Evolutionary conservation across 2,888 invertebrate genomes (phyloP), one percentile per base, ranked within the genome.

Genomic region (Tetranychus piercei): DNA sequence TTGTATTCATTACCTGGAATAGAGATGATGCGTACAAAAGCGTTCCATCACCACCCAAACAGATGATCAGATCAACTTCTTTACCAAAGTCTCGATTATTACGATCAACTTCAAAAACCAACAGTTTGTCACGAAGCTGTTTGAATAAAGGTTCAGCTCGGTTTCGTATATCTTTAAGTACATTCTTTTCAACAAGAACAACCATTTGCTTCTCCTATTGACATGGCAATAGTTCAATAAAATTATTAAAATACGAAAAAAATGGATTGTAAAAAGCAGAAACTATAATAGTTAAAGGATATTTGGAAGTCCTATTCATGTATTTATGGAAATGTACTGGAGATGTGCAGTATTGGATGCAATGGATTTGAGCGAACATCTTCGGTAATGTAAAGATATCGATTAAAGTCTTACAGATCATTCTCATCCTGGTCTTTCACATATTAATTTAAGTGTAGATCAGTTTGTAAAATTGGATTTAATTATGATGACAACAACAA

Each of bases 41-140:
- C 0, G 96, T 96, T n/a, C 96, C 96, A 82, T 96, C 96, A 15
- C 96, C 96, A 1, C 96, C 96, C 71, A 96, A 85, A 81, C 95
- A 95, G 76, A 96, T 90, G 80, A 96, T 94, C 82, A 96, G 94
- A 84, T 96, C 96, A 78, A 96, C 94, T 83, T 93, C 69, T 20
- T 23, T n/a, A 11, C 22, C 69, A 78, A 96, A 94, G 83, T 93
- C 69, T 11, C 20, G 20, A 4, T 22, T 22, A 69, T 69, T 69
- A 20, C 34, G 22, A 69, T 69, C 69, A 23, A 23, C 69, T 22
- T 81, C 91, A 82, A 84, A 87, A 5, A 92, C 92, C 86, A 91
- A 91, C 79, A 95, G 85, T 81, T 90, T 88, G 79, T 92, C 91
- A 78, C 89, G 88, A 75, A 94, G 87, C 5, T 86, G 84, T 73